phyloP scores from a whole-genome alignment of 2,113 vertebrate species.

The Spea bombifrons region DNA sequence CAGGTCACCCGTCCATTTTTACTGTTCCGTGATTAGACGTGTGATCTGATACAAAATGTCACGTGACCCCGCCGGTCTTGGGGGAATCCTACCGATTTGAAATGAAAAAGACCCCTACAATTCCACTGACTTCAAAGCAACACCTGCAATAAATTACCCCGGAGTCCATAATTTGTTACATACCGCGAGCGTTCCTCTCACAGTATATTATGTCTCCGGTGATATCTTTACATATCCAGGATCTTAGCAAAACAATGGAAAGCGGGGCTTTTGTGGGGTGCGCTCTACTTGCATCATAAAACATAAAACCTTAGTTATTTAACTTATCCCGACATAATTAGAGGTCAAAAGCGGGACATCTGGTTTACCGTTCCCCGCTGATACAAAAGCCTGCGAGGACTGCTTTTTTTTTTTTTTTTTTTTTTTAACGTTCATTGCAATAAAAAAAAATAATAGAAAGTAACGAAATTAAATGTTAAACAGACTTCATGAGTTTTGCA shows the following conservation, averaged over 20 bases:
- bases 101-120: too few relatives aligned
- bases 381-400: too few relatives aligned
- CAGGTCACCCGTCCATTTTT: too few relatives aligned
- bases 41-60: too few relatives aligned
- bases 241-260: constrained; percentile 34
- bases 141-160: constrained; percentile 37
- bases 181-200: constrained; percentile 23
- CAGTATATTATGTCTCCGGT: constrained; percentile 9
- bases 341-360: constrained; percentile 33
- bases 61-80: too few relatives aligned
- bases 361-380: neutral
- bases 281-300: constrained; percentile 13
- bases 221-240: constrained; percentile 16
- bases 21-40: too few relatives aligned
- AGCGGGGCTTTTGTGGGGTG: constrained; percentile 6
- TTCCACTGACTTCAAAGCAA: neutral
- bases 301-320: neutral
- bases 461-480: too few relatives aligned
- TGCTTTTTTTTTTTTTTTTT: too few relatives aligned
- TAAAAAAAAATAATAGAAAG: too few relatives aligned
- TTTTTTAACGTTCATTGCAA: too few relatives aligned
- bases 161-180: constrained; percentile 15
- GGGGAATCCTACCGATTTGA: too few relatives aligned
- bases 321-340: constrained; percentile 11
- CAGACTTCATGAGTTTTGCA: too few relatives aligned